These are phyloP conservation scores for Podarcis raffonei DNA, from an alignment of 2,113 vertebrate genomes.

Conservation along the genomic window DNA sequence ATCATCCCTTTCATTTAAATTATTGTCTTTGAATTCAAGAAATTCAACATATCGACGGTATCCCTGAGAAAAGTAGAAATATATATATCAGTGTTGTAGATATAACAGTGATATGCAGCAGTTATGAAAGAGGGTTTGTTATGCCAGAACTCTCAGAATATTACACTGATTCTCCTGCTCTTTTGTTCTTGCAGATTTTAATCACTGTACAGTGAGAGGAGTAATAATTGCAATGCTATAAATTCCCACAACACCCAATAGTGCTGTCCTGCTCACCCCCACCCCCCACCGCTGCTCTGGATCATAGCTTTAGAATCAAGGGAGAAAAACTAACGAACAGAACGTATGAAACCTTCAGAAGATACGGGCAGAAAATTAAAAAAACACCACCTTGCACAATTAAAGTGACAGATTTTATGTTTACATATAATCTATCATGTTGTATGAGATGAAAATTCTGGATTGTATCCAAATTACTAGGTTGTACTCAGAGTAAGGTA, in stretches of 20 bases:
- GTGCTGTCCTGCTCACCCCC: neutral
- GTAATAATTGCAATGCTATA: constrained; percentile 21
- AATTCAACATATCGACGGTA: neutral
- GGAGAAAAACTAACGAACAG: constrained; percentile 23
- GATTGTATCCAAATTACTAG: no score
- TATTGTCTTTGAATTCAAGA: neutral
- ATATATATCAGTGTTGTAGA: constrained; percentile 10
- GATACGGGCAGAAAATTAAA: constrained; percentile 4
- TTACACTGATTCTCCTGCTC: neutral
- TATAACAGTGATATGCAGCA: constrained; percentile 20
- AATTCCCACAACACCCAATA: constrained; percentile 36
- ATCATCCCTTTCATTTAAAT: neutral
- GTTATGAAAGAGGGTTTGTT: constrained; percentile 11
- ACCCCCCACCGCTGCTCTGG: neutral
- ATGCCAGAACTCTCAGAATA: constrained; percentile 24
- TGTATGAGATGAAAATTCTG: neutral
- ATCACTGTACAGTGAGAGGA: neutral
- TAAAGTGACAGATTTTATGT: neutral
- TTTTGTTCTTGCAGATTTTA: neutral
- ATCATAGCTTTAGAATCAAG: constrained; percentile 35
- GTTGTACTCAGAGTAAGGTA: no score
- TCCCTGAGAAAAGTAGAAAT: neutral
- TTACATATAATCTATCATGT: neutral
- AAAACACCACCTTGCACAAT: neutral
- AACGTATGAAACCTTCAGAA: neutral